phyloP scores from a whole-genome alignment of 1,140 invertebrate genomes.

The Dryas iulia region DNA sequence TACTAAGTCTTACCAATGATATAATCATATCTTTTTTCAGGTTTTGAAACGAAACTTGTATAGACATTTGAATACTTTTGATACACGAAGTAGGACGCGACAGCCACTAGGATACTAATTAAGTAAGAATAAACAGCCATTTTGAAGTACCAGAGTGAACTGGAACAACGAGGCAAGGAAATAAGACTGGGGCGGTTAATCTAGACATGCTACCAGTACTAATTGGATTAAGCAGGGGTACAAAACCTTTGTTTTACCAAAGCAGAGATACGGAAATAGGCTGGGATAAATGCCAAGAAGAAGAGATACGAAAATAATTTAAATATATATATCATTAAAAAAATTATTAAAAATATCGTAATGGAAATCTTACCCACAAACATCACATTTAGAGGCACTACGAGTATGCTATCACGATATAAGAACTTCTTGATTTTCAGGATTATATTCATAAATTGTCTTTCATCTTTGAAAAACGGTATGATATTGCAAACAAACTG shows the following conservation, averaged over 20 bases:
- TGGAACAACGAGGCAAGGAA: constrained; percentile 8
- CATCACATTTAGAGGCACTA: too few relatives aligned
- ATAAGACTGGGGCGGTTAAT: constrained; percentile 36
- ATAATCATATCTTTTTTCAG: constrained; percentile 69
- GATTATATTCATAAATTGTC: too few relatives aligned
- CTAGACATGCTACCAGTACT: constrained; percentile 39
- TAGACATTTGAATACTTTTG: constrained; percentile 56
- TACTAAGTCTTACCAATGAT: constrained; percentile 62
- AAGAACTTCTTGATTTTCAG: too few relatives aligned
- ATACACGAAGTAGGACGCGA: constrained; percentile 59
- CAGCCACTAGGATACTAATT: constrained; percentile 48
- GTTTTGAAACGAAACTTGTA: constrained; percentile 55
- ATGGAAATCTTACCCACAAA: too few relatives aligned
- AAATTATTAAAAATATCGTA: too few relatives aligned
- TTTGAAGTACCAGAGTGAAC: constrained; percentile 9
- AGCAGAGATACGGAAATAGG: too few relatives aligned
- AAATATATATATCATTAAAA: too few relatives aligned
- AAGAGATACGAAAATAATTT: too few relatives aligned
- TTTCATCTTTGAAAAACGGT: too few relatives aligned
- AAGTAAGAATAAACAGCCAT: constrained; percentile 56
- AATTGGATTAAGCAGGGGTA: constrained; percentile 65
- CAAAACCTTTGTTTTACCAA: constrained; percentile 53
- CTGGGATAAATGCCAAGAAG: too few relatives aligned
- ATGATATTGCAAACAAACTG: too few relatives aligned
- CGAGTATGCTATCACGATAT: too few relatives aligned